These are phyloP conservation scores for Lycia hirtaria DNA, from an alignment of 2,888 invertebrate genomes.

Conservation along the genomic window DNA sequence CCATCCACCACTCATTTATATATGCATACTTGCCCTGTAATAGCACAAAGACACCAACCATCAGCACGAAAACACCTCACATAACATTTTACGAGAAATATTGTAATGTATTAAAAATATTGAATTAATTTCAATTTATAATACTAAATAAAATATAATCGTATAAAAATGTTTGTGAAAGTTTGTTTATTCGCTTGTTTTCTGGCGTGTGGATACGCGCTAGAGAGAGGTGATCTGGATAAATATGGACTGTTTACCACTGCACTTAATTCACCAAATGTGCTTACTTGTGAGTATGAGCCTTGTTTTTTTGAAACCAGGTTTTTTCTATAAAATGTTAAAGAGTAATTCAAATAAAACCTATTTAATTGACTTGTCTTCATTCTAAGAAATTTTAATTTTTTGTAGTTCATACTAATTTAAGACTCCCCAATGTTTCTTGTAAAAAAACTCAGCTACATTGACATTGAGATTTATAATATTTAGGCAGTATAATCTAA, in stretches of 20 bases:
- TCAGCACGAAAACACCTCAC: not conserved
- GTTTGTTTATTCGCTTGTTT: conserved; percentile 15
- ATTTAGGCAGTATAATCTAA: no score
- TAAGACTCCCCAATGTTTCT: no score
- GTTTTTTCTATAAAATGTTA: no score
- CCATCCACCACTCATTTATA: not conserved
- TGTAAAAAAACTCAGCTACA: not conserved
- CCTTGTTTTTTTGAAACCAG: not conserved
- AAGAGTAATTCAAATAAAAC: no score
- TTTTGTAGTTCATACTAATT: no score
- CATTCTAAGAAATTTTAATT: no score
- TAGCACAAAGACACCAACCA: not conserved
- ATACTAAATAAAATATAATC: conserved; percentile 21
- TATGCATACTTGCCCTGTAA: not conserved
- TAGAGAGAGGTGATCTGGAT: conserved; percentile 28
- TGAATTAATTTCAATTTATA: conserved; percentile 16
- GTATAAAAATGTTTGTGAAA: conserved; percentile 26
- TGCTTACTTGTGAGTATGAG: conserved; percentile 27
- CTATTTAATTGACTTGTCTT: no score
- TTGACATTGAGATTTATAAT: not conserved
- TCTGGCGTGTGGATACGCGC: conserved; percentile 7
- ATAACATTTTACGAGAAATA: conserved; percentile 14
- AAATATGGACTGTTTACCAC: conserved; percentile 23
- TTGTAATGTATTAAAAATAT: conserved; percentile 19
- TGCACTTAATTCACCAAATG: conserved; percentile 22